These are phyloP conservation scores for Drosophila nr. perissopoda DNA, from an alignment of 2,888 invertebrate species.

Conservation along the genomic window DNA sequence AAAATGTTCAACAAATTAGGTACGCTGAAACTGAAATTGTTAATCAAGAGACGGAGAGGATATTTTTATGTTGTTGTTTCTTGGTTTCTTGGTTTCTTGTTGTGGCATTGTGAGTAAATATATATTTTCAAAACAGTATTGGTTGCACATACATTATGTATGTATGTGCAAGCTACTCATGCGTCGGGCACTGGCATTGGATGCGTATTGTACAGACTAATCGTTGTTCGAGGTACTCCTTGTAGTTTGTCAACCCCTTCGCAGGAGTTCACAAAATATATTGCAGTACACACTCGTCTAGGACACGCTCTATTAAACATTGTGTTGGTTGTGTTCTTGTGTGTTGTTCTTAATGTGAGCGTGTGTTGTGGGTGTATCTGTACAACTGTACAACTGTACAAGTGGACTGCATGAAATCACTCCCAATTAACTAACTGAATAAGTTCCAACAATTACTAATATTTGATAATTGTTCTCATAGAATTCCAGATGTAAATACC, in stretches of 20 bases:
- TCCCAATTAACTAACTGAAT: background rate
- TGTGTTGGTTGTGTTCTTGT: constrained; percentile 18
- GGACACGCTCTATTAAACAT: constrained; percentile 14
- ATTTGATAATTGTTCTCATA: background rate
- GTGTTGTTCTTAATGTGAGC: constrained; percentile 7
- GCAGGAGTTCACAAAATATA: constrained; percentile 26
- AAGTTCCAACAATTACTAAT: background rate
- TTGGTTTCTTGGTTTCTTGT: constrained; percentile 1
- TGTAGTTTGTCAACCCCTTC: constrained; percentile 15
- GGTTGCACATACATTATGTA: constrained; percentile 1
- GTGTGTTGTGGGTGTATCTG: constrained; percentile 30
- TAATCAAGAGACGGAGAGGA: constrained; percentile 53
- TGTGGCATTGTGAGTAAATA: constrained; percentile 17
- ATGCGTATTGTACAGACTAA: constrained; percentile 38
- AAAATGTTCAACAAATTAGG: constrained; percentile 57
- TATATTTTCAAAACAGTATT: constrained; percentile 8
- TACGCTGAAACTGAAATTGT: constrained; percentile 58
- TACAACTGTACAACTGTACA: constrained; percentile 26
- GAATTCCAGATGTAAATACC: background rate
- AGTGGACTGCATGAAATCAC: constrained; percentile 22
- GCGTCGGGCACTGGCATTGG: constrained; percentile 20
- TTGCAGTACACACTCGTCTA: constrained; percentile 16
- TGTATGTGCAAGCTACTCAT: constrained; percentile 49
- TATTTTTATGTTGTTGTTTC: background rate
- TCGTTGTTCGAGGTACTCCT: constrained; percentile 1